phyloP scores from a whole-genome alignment of 2,797 vertebrate species.

The Sarcoramphus papa region DNA sequence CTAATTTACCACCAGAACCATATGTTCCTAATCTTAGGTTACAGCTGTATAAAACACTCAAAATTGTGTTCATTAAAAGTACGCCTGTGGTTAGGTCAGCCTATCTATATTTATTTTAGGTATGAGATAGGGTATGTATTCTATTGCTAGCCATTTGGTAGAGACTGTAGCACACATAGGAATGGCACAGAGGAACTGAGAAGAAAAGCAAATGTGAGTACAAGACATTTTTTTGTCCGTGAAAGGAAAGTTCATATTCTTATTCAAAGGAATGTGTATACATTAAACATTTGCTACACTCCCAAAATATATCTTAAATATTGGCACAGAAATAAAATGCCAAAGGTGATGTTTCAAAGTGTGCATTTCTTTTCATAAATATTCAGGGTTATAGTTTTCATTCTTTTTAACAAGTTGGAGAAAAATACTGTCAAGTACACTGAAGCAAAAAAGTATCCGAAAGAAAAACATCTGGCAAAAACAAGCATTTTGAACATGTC shows the following conservation, averaged over 20 bases:
- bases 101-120: conserved; percentile 44
- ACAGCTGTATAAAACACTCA: conserved; percentile 3
- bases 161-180: background rate
- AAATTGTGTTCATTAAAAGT: conserved; percentile 41
- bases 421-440: conserved; percentile 32
- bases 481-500: background rate
- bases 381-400: background rate
- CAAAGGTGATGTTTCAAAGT: conserved; percentile 40
- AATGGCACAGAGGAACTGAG: background rate
- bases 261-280: conserved; percentile 8
- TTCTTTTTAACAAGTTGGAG: conserved; percentile 1
- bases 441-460: background rate
- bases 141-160: background rate
- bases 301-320: background rate
- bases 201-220: background rate
- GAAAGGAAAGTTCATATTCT: conserved; percentile 30
- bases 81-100: background rate
- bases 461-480: conserved; percentile 59
- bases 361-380: conserved; percentile 41
- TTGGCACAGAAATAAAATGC: conserved; percentile 33
- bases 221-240: background rate
- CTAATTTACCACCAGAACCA: conserved; percentile 38
- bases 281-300: conserved; percentile 14
- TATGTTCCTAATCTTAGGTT: conserved; percentile 39
- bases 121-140: background rate